Conservation (phyloP, 2,797 vertebrate species). For the Rachycentron canadum region DNA sequence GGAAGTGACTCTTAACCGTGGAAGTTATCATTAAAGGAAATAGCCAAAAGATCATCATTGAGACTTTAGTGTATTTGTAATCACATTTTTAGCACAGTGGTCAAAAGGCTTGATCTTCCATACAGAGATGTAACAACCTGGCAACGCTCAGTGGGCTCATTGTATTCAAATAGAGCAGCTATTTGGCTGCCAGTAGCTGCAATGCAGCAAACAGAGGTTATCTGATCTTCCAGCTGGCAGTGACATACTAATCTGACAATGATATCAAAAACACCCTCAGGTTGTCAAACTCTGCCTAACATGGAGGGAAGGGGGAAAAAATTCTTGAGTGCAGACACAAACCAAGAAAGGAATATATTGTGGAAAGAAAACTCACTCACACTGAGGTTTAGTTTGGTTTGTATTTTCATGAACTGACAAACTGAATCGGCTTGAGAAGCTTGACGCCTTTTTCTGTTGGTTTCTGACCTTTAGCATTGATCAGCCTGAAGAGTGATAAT, state of each 20-base stretch:
- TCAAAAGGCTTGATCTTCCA: constrained; percentile 28
- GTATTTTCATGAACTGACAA: background rate
- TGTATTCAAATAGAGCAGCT: constrained; percentile 59
- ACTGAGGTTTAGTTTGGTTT: background rate
- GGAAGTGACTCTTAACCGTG: constrained; percentile 70
- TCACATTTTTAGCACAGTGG: constrained; percentile 37
- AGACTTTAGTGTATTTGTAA: constrained; percentile 55
- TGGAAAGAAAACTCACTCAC: constrained; percentile 7
- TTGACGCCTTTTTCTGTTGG: background rate
- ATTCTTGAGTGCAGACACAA: constrained; percentile 11
- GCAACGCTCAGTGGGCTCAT: constrained; percentile 53
- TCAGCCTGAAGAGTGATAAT: constrained; percentile 9
- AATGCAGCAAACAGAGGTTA: constrained; percentile 49
- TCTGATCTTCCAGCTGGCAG: constrained; percentile 59
- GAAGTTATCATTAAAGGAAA: constrained; percentile 79
- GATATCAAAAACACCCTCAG: constrained; percentile 60
- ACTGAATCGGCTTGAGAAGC: background rate
- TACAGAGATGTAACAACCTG: constrained; percentile 42
- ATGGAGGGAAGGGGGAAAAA: background rate
- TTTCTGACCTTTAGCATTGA: constrained; percentile 6
- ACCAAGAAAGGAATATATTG: constrained; percentile 9
- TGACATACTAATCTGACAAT: constrained; percentile 48
- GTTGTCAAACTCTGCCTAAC: constrained; percentile 54
- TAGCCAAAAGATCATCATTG: constrained; percentile 38
- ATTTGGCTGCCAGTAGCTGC: constrained; percentile 42